Base-by-base conservation (phyloP, 1,140 invertebrate species). In the Brachionus manjavacas region DNA sequence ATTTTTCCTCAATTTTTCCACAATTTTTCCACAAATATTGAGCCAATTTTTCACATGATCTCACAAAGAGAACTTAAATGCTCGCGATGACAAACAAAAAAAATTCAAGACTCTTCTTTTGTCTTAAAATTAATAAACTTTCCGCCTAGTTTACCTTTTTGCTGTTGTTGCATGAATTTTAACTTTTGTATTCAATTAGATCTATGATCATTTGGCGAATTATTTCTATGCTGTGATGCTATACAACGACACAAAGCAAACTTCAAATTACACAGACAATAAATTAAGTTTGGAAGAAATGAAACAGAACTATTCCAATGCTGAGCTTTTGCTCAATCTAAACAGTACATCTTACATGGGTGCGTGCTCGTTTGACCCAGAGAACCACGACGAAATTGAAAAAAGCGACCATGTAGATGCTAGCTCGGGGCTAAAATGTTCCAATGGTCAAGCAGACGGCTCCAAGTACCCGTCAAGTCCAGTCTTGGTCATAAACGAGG, bases 241-340 rank as follows among this genome's bases (percentile, higher is more conserved):
- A 72, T 41, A 68, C n/a, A 72, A 72, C 16, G 35, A 72, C 8
- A 41, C 43, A 41, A 72, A 72, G 31, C 16, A 39, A 72, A 72
- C 31, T 72, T 72, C 68, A 16, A 23, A 20, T 41, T 72, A 41
- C 8, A 72, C 31, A 12, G 12, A 6, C 12, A 68, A 68, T 23
- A 41, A 39, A 39, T 9, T 20, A 72, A 72, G 68, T 72, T 39
- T 20, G 31, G 35, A 72, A 68, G 66, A 68, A 31, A 72, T 72
- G 68, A 41, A 39, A 14, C 68, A 72, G 35, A 72, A 72, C 20
- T 72, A 72, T 41, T 72, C 68, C 8, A 72, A 72, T 39, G 68
- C 68, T 16, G 68, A 72, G 35, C 35, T 72, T 7, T 41, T 72
- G 28, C 35, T 72, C n/a, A 72, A 41, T 9, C 16, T 72, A 8